phyloP scores from a whole-genome alignment of 2,797 vertebrate species.

The Tangara arthus region DNA sequence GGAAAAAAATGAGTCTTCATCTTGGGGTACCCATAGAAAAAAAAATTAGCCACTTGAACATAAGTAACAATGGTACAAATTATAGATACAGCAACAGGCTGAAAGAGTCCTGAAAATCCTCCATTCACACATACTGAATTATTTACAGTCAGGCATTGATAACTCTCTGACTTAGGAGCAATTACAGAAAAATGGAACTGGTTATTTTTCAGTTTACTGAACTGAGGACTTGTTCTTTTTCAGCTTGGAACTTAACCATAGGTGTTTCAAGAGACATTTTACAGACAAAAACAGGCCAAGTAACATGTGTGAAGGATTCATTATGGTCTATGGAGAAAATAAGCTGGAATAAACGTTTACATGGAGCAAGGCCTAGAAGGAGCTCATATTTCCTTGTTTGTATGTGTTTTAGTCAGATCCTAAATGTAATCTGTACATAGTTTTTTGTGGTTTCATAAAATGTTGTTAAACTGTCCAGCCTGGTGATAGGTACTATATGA shows the following conservation, averaged over 20 bases:
- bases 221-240: not conserved
- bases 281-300: not conserved
- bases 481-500: slow-evolving; percentile 27
- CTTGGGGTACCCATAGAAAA: not conserved
- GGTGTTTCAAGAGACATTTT: not conserved
- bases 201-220: not conserved
- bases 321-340: not conserved
- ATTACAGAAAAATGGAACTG: not conserved
- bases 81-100: not conserved
- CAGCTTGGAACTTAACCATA: not conserved
- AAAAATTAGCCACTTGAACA: not conserved
- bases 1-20: fast-evolving
- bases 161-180: not conserved
- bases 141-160: not conserved
- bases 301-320: slow-evolving; percentile 12
- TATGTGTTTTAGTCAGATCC: slow-evolving; percentile 10
- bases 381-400: slow-evolving; percentile 45
- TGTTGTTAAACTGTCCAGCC: slow-evolving; percentile 19
- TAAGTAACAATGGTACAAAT: not conserved
- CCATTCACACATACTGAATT: not conserved
- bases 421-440: slow-evolving; percentile 9
- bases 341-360: slow-evolving; percentile 34
- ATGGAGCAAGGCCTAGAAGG: not conserved
- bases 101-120: not conserved
- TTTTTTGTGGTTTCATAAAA: slow-evolving; percentile 53